These are phyloP conservation scores for Lepidurus packardi DNA, from an alignment of 1,140 invertebrate species.

Conservation along the genomic window DNA sequence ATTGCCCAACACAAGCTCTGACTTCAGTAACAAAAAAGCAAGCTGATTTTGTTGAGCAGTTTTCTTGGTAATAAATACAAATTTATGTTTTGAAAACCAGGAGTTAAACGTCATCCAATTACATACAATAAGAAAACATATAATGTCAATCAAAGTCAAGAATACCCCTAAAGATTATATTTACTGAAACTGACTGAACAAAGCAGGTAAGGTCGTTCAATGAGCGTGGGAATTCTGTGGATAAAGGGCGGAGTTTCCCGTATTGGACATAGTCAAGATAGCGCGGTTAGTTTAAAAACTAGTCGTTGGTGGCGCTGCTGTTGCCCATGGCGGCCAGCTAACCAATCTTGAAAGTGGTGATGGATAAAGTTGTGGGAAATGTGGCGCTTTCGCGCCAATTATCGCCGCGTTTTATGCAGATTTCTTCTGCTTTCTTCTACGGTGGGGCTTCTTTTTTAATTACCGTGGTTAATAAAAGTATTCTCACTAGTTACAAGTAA, in stretches of 20 bases:
- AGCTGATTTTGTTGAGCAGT: too few species aligned
- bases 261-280: not conserved
- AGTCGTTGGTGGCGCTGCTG: not conserved
- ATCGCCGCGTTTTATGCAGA: conserved; percentile 35
- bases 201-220: too few species aligned
- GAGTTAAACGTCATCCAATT: too few species aligned
- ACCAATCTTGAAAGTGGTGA: not conserved
- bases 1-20: not conserved
- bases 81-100: too few species aligned
- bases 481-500: conserved; percentile 70
- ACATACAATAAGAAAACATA: too few species aligned
- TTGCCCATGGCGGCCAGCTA: conserved; percentile 2
- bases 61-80: too few species aligned
- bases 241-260: not conserved
- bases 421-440: conserved; percentile 71
- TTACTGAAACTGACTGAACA: too few species aligned
- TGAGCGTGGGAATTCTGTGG: too few species aligned
- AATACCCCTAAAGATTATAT: too few species aligned
- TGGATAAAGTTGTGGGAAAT: conserved; percentile 15
- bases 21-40: too few species aligned
- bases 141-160: too few species aligned
- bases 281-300: not conserved
- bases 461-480: conserved; percentile 92
- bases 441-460: conserved; percentile 86
- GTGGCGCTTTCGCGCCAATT: conserved; percentile 30